Evolutionary conservation across 2,888 invertebrate genomes (phyloP), one percentile per base, ranked within the genome.

Genomic region (Desoria tigrina): DNA sequence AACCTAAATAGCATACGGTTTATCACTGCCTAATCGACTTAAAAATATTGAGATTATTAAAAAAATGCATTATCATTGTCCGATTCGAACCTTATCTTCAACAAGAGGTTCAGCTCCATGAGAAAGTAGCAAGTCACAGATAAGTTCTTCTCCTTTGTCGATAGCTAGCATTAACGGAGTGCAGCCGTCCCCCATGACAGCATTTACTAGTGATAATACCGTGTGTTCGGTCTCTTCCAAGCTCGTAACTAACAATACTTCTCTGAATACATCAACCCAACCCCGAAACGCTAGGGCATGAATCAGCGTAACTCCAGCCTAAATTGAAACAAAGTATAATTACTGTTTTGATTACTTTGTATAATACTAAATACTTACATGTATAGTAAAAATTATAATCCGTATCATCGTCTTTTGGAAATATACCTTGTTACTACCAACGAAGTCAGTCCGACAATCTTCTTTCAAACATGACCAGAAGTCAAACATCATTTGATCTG

Each of bases 241-340:
- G 11, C 3, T 9, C 7, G 6, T 4, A 23, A 11, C 18, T 42
- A 24, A 57, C 18, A 37, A 23, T 42, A 57, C 18, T 2, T 39
- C 21, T 18, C 42, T 23, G 3, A 57, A 23, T 9, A 32, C 3
- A 23, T 27, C 39, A 2, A 16, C 14, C 57, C 57, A 57, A 7
- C 57, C 57, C 23, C 57, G 39, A 42, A 7, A 42, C 6, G 32
- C 32, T 6, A 57, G 11, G 2, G 23, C 57, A 42, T 57, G 57
- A 6, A 42, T 18, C 4, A 57, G 23, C 7, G 39, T 42, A 4
- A 57, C 57, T 42, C 57, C 57, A 4, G 57, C 57, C 42, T 57
- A 28, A 49, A 49, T 49, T 39, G 39, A 39, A 39, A 39, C 16
- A 39, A 39, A 39, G 39, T 39, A 39, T 39, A 39, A 39, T 9